These are phyloP conservation scores for Macropus fuliginosus DNA, from an alignment of 2,797 vertebrate genomes.

Conservation along the genomic window DNA sequence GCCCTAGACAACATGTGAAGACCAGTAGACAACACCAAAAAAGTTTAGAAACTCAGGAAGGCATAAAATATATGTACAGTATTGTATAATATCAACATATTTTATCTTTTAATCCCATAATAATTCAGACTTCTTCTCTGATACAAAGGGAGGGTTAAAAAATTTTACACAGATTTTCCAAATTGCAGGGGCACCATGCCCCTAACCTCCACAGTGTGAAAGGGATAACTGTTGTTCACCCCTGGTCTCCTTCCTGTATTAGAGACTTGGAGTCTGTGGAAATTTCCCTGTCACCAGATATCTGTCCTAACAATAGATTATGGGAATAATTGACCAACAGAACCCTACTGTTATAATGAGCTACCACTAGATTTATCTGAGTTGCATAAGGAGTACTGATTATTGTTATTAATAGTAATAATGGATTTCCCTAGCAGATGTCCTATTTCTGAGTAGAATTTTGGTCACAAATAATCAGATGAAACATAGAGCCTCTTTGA, in stretches of 20 bases:
- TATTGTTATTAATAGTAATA: background rate
- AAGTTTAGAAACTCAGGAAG: background rate
- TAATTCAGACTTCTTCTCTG: background rate
- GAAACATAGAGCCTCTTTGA: background rate
- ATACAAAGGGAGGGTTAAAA: background rate
- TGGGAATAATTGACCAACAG: background rate
- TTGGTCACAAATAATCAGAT: background rate
- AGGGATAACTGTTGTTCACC: background rate
- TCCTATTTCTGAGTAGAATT: background rate
- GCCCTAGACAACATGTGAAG: no score
- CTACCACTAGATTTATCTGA: background rate
- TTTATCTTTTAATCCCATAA: background rate
- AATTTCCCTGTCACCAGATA: background rate
- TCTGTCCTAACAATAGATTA: background rate
- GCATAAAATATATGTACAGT: background rate
- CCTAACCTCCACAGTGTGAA: background rate
- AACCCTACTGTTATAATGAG: background rate
- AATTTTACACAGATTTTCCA: background rate
- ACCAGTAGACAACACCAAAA: background rate
- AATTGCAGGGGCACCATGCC: background rate
- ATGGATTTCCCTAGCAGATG: background rate
- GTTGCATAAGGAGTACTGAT: background rate
- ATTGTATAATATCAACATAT: background rate
- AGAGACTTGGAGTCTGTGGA: background rate
- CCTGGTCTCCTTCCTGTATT: background rate